Base-by-base conservation (phyloP, 2,888 invertebrate species). In the Clitarchus hookeri region DNA sequence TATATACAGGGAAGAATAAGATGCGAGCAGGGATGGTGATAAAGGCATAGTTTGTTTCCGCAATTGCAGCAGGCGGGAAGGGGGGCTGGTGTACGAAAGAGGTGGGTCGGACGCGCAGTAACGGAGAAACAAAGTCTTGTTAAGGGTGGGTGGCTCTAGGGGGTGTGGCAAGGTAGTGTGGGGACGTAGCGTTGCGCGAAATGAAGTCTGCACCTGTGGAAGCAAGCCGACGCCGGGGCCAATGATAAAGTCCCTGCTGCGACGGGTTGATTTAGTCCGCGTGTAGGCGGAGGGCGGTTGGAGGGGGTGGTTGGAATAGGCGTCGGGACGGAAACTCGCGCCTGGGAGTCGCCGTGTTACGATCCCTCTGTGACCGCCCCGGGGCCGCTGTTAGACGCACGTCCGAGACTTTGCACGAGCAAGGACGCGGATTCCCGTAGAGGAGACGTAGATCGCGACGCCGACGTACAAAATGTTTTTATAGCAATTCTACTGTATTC, bases 41-140 rank as follows among this genome's bases (percentile, higher is more conserved):
- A 44, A 44, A 82, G 82, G 82, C 36, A 82, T 65, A 65, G 65
- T 65, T 65, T 65, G 65, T 65, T 65, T 65, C 65, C 65, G 65
- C 65, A 65, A 65, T 65, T 65, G 65, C 65, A 65, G 65, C 65
- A 3, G 65, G 19, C 0, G 44, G 44, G 82, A 9, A 4, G 82
- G 27, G 82, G n/a, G 27, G 82, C 13, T 44, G 44, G 26, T 6
- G 44, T 0, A 25, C 19, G 27, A n/a, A 23, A 82, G 9, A 26
- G 27, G 26, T 9, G 82, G 27, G 44, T 65, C 65, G 8, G 65
- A 23, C 65, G 19, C 65, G 65, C 8, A n/a, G 65, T 65, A 65
- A 53, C 53, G 19, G 19, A 53, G 53, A 4, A 53, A 65, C n/a
- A 65, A 65, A 65, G 65, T 65, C 65, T 65, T 65, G 65, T 65